phyloP scores from a whole-genome alignment of 1,140 invertebrate genomes.

The Chironomus tepperi region DNA sequence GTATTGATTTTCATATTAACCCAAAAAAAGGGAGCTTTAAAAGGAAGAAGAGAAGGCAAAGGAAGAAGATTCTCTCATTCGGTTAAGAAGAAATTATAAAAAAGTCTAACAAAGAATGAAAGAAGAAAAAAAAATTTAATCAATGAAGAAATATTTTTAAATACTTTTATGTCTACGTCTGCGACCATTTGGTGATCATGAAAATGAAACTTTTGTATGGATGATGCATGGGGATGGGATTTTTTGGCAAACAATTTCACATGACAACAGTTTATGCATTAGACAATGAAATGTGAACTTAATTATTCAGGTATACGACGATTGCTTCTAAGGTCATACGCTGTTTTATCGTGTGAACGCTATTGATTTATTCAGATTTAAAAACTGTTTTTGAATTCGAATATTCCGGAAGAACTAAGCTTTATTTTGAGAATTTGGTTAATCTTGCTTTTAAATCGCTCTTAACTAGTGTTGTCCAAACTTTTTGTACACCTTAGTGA shows the following conservation, averaged over 20 bases:
- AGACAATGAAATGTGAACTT: too few relatives aligned
- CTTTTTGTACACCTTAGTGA: too few relatives aligned
- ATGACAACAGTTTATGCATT: too few relatives aligned
- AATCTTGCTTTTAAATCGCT: too few relatives aligned
- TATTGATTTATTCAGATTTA: too few relatives aligned
- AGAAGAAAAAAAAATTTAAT: not conserved
- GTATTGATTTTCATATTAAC: constrained; percentile 14
- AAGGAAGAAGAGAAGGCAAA: not conserved
- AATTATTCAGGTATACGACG: too few relatives aligned
- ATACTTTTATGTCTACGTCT: not conserved
- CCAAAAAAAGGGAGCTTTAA: constrained; percentile 11
- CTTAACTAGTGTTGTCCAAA: too few relatives aligned
- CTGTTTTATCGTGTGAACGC: too few relatives aligned
- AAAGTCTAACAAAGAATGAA: not conserved
- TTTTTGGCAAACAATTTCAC: not conserved
- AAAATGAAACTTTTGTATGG: not conserved
- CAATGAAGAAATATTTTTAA: not conserved
- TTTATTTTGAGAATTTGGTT: too few relatives aligned
- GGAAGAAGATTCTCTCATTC: not conserved
- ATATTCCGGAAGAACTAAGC: too few relatives aligned
- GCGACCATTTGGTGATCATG: not conserved
- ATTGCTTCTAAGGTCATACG: too few relatives aligned
- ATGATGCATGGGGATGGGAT: not conserved
- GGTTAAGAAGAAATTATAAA: not conserved
- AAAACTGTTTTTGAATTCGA: too few relatives aligned